Evolutionary conservation across 2,888 invertebrate genomes (phyloP).

Genomic region (Chalcis sispes): DNA sequence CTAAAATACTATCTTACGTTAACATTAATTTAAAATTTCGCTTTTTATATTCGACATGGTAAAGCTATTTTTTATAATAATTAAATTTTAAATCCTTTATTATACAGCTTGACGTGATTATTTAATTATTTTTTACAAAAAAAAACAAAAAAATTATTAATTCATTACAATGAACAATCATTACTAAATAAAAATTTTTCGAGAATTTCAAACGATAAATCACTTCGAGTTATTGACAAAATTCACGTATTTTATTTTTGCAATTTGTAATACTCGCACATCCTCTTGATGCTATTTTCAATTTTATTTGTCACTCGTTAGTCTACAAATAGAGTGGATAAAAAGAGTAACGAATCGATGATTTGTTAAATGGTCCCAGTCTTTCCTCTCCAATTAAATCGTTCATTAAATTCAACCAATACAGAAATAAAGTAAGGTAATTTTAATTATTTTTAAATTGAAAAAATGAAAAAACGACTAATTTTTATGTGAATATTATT

Average conservation of each 20-base stretch:
- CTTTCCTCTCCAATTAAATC: constrained; percentile 38
- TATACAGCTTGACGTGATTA: no score
- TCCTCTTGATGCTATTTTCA: constrained; percentile 8
- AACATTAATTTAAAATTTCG: no score
- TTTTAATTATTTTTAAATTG: neutral
- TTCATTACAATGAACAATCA: neutral
- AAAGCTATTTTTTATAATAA: no score
- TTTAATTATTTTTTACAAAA: no score
- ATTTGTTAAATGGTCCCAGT: neutral
- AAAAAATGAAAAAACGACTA: no score
- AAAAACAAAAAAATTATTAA: constrained; percentile 1
- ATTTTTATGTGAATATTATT: no score
- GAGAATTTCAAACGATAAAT: constrained; percentile 20
- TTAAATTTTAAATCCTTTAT: no score
- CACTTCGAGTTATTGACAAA: neutral
- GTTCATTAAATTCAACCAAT: constrained; percentile 28
- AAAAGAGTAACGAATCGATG: constrained; percentile 6
- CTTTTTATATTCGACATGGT: no score
- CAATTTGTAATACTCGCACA: constrained; percentile 28
- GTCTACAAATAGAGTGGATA: neutral
- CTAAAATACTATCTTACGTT: no score
- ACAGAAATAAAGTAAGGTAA: neutral
- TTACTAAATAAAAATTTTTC: neutral
- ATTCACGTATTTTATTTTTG: neutral
- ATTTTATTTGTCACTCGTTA: constrained; percentile 31